Conservation (phyloP, 2,888 invertebrate species). For the Drosophila rellima region DNA sequence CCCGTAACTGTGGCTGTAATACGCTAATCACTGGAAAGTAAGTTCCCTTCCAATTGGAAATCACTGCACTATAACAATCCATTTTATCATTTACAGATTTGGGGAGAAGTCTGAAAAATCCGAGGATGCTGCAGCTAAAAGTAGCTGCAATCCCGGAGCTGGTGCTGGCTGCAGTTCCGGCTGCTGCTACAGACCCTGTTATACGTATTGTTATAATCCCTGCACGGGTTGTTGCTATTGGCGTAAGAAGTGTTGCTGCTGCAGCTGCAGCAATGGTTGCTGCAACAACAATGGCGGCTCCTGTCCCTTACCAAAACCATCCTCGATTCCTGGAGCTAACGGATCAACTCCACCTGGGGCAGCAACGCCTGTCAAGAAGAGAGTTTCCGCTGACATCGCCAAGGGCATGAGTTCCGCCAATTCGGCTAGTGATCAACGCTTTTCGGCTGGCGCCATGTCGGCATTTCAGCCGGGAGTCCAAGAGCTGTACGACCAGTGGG, state of each 20-base stretch:
- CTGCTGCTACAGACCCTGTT: conserved; percentile 22
- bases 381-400: not conserved
- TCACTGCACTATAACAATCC: not conserved
- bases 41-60: not conserved
- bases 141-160: not conserved
- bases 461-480: conserved; percentile 15
- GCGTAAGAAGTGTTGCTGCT: conserved; percentile 23
- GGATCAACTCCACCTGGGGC: not conserved
- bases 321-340: not conserved
- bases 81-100: conserved; percentile 4
- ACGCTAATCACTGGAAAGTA: conserved; percentile 30
- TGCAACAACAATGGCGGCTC: conserved; percentile 12
- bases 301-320: conserved; percentile 14
- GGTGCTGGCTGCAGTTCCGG: conserved; percentile 9
- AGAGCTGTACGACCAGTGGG: conserved; percentile 19
- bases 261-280: conserved; percentile 19
- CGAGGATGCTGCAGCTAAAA: not conserved
- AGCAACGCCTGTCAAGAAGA: not conserved
- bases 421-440: conserved; percentile 1
- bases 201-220: conserved; percentile 54
- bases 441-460: conserved; percentile 17
- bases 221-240: conserved; percentile 55
- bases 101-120: not conserved
- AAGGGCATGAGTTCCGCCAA: not conserved
- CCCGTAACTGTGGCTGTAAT: conserved; percentile 51